Evolutionary conservation across 2,113 vertebrate species (phyloP).

Genomic region (Athene noctua): DNA sequence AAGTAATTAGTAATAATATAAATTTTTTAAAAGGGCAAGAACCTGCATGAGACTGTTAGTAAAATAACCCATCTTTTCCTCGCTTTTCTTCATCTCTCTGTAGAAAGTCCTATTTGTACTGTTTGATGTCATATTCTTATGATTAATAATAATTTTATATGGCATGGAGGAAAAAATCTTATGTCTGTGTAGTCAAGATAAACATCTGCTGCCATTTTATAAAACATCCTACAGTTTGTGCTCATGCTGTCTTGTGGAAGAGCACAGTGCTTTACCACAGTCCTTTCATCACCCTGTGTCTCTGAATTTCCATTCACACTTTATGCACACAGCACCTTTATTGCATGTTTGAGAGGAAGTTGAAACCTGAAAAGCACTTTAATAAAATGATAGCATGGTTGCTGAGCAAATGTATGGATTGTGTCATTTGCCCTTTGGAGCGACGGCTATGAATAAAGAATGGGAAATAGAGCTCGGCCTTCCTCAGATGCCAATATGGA

Average conservation of each 20-base stretch:
- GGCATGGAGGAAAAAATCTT: background rate
- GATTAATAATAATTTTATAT: background rate
- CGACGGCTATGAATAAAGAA: background rate
- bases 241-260: background rate
- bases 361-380: background rate
- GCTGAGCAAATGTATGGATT: background rate
- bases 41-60: background rate
- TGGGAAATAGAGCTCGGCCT: background rate
- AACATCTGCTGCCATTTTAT: background rate
- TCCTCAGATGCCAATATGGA: background rate
- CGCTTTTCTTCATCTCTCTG: background rate
- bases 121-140: background rate
- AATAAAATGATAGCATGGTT: background rate
- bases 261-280: background rate
- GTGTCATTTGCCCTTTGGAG: background rate
- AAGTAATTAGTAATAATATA: background rate
- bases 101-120: background rate
- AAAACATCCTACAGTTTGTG: background rate
- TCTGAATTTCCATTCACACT: background rate
- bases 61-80: background rate
- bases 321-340: background rate
- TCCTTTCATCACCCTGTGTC: background rate
- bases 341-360: background rate
- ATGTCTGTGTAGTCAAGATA: background rate
- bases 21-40: conserved; percentile 13